phyloP scores from a whole-genome alignment of 2,797 vertebrate genomes.

The Knipowitschia caucasica region DNA sequence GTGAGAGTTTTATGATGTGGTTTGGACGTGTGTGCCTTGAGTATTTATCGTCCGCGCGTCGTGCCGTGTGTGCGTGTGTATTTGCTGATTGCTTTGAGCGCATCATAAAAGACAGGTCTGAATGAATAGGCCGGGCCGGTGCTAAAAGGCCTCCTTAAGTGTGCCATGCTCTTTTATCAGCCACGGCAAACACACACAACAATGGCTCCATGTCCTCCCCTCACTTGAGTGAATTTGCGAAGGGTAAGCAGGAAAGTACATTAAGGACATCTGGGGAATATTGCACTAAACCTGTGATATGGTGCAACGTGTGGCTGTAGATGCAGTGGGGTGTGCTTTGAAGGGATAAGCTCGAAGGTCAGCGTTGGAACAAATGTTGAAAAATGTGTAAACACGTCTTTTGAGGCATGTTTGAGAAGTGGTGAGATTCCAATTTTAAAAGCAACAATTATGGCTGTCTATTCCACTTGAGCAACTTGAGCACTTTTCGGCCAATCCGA shows the following conservation, averaged over 20 bases:
- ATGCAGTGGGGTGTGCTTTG: not conserved
- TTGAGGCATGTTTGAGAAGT: not conserved
- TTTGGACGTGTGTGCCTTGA: conserved; percentile 16
- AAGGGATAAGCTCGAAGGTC: not conserved
- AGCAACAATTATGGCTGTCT: not conserved
- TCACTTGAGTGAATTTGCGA: conserved; percentile 38
- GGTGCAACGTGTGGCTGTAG: not conserved
- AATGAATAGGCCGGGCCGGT: conserved; percentile 49
- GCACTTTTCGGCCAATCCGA: too few species aligned
- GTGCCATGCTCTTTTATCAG: conserved; percentile 48
- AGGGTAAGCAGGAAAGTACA: conserved; percentile 32
- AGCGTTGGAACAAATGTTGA: not conserved
- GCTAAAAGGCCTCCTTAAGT: conserved; percentile 60
- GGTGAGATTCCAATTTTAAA: not conserved
- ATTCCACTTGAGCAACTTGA: not conserved
- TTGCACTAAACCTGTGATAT: conserved; percentile 12
- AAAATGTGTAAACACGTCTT: not conserved
- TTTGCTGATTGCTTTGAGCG: conserved; percentile 45
- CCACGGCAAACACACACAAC: conserved; percentile 51
- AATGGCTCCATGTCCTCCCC: conserved; percentile 42
- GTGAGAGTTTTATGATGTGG: conserved; percentile 1
- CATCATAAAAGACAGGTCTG: conserved; percentile 46
- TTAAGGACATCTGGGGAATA: conserved; percentile 28
- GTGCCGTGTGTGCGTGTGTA: conserved; percentile 24
- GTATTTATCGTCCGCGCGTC: conserved; percentile 27